Evolutionary conservation across 2,113 vertebrate species (phyloP).

Genomic region (Elephas maximus): DNA sequence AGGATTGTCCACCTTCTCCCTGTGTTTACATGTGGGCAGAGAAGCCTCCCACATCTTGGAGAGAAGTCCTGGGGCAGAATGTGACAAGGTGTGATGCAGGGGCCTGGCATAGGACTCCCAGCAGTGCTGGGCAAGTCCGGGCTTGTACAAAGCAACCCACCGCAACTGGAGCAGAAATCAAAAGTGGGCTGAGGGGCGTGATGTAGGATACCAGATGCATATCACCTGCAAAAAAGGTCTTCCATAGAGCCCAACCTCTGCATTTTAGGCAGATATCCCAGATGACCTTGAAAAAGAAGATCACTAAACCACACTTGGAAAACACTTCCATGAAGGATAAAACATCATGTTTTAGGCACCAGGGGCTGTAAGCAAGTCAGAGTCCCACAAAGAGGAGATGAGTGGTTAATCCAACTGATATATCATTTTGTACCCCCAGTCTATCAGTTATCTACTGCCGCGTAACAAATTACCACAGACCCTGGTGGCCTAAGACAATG

Average conservation of each 20-base stretch:
- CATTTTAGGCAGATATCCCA: too few species aligned
- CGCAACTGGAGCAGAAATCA: not conserved
- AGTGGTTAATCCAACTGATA: not conserved
- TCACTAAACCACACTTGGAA: not conserved
- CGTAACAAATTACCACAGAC: not conserved
- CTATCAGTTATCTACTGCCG: not conserved
- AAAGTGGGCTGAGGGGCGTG: not conserved
- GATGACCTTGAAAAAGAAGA: not conserved
- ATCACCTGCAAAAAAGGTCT: not conserved
- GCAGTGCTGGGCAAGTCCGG: not conserved
- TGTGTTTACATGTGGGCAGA: not conserved
- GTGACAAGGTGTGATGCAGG: not conserved
- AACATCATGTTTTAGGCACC: not conserved
- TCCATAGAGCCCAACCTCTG: not conserved
- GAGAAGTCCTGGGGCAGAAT: not conserved
- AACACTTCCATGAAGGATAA: not conserved
- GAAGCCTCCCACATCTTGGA: not conserved
- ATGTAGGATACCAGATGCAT: not conserved
- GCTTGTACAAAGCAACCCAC: too few species aligned
- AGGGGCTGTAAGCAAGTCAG: not conserved
- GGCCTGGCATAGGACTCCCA: rapidly evolving
- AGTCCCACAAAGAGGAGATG: not conserved
- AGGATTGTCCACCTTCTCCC: too few species aligned
- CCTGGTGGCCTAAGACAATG: not conserved
- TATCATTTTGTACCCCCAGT: not conserved